Evolutionary conservation across 2,113 vertebrate genomes (phyloP).

Genomic region (Perca flavescens): DNA sequence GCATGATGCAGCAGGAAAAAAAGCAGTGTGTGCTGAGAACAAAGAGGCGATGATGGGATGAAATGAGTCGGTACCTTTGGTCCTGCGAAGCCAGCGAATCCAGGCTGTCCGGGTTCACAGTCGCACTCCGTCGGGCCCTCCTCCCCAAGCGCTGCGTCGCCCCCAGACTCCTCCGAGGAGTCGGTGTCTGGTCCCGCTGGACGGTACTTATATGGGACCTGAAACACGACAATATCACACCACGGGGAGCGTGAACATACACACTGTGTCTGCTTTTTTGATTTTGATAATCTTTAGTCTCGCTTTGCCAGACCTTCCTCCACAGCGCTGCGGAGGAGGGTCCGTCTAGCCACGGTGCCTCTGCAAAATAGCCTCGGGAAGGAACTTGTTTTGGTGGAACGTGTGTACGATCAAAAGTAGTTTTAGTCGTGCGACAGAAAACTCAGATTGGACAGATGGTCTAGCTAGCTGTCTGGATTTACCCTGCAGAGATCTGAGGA

Average conservation of each 20-base stretch:
- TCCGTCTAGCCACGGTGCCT: too few relatives aligned
- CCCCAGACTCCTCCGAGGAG: conserved; percentile 72
- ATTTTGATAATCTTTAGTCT: too few relatives aligned
- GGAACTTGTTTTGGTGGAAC: too few relatives aligned
- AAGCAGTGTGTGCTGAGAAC: not conserved
- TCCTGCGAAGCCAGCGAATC: conserved; percentile 79
- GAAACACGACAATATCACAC: not conserved
- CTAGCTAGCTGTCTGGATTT: too few relatives aligned
- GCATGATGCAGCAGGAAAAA: not conserved
- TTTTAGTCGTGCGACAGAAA: too few relatives aligned
- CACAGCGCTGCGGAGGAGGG: too few relatives aligned
- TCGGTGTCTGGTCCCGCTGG: conserved; percentile 24
- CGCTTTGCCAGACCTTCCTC: too few relatives aligned
- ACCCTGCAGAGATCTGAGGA: too few relatives aligned
- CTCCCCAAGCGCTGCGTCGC: conserved; percentile 39
- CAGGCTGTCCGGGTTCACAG: conserved; percentile 81
- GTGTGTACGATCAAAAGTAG: too few relatives aligned
- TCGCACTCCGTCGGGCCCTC: conserved; percentile 74
- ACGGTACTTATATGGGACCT: conserved; percentile 69
- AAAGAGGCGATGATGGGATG: not conserved
- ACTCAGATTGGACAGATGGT: too few relatives aligned
- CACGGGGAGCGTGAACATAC: not conserved
- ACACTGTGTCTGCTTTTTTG: not conserved
- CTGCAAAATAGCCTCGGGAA: too few relatives aligned
- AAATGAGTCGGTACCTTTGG: conserved; percentile 73